A percentile compares a stretch with the other conserved stretches of the same genome.
These are phyloP conservation scores for Diplodus puntazzo DNA, from an alignment of 2,797 vertebrate genomes.

Conservation along the genomic window DNA sequence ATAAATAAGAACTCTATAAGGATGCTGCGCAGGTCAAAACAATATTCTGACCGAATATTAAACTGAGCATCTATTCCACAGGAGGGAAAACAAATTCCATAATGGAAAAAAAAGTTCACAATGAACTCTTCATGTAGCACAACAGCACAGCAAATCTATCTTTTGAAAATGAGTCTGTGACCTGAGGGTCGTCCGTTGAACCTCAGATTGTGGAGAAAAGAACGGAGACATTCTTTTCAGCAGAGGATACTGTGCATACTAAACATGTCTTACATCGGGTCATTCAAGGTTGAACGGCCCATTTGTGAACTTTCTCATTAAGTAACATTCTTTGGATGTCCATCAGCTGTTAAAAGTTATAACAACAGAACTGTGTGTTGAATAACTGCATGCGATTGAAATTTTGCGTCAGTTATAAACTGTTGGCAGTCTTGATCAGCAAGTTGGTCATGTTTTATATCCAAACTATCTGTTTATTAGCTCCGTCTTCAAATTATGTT, in stretches of 20 bases:
- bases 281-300: background rate
- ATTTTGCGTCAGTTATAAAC: background rate
- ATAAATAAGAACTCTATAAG: background rate
- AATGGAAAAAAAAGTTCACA: background rate
- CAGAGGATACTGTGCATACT: background rate
- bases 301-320: slow-evolving; percentile 14
- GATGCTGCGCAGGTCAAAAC: background rate
- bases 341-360: background rate
- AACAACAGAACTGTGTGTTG: background rate
- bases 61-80: background rate
- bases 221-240: background rate
- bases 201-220: slow-evolving; percentile 5
- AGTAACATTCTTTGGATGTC: background rate
- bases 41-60: background rate
- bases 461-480: background rate
- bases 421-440: background rate
- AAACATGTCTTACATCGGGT: background rate
- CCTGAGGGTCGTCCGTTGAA: background rate
- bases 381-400: background rate
- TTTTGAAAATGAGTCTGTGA: background rate
- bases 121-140: background rate
- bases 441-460: background rate
- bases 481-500: background rate
- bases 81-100: background rate
- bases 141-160: background rate